Evolutionary conservation across 2,797 vertebrate species (phyloP), one percentile per base, ranked within the genome.

Genomic region (Danio aesculapii): DNA sequence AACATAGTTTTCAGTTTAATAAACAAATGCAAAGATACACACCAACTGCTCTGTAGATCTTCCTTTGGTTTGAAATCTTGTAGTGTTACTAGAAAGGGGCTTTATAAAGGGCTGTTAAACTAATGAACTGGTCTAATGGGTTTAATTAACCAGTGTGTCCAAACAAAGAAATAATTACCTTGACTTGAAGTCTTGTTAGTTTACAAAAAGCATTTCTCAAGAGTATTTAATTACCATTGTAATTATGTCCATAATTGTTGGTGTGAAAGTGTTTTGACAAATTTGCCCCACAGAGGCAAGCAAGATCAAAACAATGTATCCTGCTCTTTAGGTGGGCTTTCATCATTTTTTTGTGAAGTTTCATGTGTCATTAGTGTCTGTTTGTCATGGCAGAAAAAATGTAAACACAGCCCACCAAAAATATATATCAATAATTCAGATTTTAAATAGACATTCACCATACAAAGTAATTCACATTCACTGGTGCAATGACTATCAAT

Each of bases 81-180:
- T 5, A 74, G 58, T 21, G 4, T 39, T 58, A 9, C 14, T 57
- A 11, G 30, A 58, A 79, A 41, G 19, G 3, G 19, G 30, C 43
- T 10, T 73, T 79, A 67, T 81, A 62, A 81, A 55, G 8, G 17
- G 10, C 5, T 44, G 8, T 62, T 52, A 39, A 76, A 66, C 41
- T 50, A 66, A 11, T 66, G 21, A 62, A 75, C 52, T 44, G 49
- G 76, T 84, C 61, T 58, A 61, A 50, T 76, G 75, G 82, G 84
- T 81, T 17, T 86, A 77, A 86, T 86, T 86, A 84, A 58, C 21
- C 16, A 49, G 13, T 55, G 53, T 76, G 59, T 84, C 8, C 59
- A 81, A 83, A 82, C 59, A 76, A 30, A 58, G 4, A 82, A 69
- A 68, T 69, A 75, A 76, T 86, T 79, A 67, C 12, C 0, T 71